Base-by-base conservation (phyloP, 2,797 vertebrate species). In the Syngnathus acus region DNA sequence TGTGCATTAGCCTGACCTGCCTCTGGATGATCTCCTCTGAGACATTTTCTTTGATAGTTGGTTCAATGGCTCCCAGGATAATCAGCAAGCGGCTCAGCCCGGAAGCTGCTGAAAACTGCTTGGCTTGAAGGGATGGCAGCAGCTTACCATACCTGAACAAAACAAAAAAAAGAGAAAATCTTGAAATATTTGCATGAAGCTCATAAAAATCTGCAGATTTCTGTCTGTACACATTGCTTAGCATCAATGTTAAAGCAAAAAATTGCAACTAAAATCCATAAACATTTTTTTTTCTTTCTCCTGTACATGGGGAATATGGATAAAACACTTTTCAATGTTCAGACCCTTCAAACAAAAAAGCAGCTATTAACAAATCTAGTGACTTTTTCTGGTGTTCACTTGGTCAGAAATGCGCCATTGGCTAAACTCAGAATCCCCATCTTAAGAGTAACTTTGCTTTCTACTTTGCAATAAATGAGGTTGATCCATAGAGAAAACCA, bases 41-140 rank as follows among this genome's bases (percentile, higher is more conserved):
- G 54, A 92, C 72, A n/a, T 85, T 74, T 19, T 88, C 84, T 9
- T 85, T 90, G 50, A 64, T 80, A 62, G 92, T 65, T 53, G 89
- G 89, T 76, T 91, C 79, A n/a, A 92, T 85, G 40, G 80, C 70
- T n/a, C 92, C 92, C 54, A 93, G 70, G 73, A 93, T 93, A 53
- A 93, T 87, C 68, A 92, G 82, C 69, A 93, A 77, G 68, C 92
- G 90, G 72, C 84, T 92, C 68, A 92, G 79, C 1, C 92, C 92
- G 0, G 86, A 86, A 21, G 92, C 92, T 45, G 92, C 92, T 2
- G 88, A 91, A 26, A 93, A 90, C 87, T 93, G 92, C 80, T 75
- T 82, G 75, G 81, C 78, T 68, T 93, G 92, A 66, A 92, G 86
- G 0, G 86, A 91, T 0, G 91, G 89, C 77, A 93, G 57, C 79